Conservation (phyloP, 2,888 invertebrate genomes). For the Tenthredo mesomela region DNA sequence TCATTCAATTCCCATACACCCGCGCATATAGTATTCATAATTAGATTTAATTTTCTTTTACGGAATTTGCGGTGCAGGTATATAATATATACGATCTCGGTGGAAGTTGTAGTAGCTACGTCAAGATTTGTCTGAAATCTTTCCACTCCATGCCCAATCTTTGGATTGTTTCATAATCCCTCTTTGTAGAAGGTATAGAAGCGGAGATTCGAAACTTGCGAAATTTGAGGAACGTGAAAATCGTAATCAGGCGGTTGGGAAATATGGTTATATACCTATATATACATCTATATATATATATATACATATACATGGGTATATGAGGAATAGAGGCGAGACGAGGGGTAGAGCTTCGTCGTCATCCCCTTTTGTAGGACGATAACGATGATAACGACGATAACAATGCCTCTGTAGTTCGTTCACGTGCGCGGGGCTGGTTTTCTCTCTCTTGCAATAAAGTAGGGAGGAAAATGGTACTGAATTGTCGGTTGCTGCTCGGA, state of each 20-base stretch:
- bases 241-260: conserved; percentile 12
- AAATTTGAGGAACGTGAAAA: neutral
- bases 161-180: neutral
- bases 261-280: neutral
- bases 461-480: conserved; percentile 34
- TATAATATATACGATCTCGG: neutral
- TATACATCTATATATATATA: too few species aligned
- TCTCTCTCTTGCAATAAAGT: conserved; percentile 43
- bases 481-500: conserved; percentile 23
- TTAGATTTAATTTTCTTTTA: neutral
- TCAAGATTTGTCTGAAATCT: neutral
- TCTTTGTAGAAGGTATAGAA: neutral
- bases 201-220: neutral
- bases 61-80: neutral
- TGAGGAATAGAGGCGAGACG: neutral
- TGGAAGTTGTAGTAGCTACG: neutral
- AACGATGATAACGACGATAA: conserved; percentile 48
- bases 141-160: neutral
- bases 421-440: conserved; percentile 15
- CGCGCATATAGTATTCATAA: too few species aligned
- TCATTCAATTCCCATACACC: neutral
- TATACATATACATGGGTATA: neutral
- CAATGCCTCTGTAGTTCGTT: conserved; percentile 42
- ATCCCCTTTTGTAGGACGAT: conserved; percentile 40
- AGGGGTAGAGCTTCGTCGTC: conserved; percentile 2